Evolutionary conservation across 2,113 vertebrate genomes (phyloP), one percentile per base, ranked within the genome.

Genomic region (Formicarius rufipectus): DNA sequence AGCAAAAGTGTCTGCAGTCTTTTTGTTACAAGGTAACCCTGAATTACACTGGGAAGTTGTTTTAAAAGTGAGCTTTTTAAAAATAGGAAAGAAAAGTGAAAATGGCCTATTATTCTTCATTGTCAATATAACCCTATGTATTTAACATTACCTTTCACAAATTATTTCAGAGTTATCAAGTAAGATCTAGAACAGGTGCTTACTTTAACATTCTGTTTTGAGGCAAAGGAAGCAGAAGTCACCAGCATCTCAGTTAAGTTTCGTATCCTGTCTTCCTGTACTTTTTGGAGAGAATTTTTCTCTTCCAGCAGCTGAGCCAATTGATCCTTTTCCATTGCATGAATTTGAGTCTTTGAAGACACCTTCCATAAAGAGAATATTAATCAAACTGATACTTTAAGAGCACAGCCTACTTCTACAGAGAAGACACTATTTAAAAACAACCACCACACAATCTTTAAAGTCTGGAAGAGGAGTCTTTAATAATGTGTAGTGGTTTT

Each of bases 211-310:
- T 97, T 97, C 39, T 97, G 90, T 21, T 96, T 94, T 13, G 97
- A 95, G 18, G 91, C 83, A 82, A 97, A 97, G 22, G 98, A 98
- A 80, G 98, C 98, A 53, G 98, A 98, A 4, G 99, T 99, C 73
- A 99, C 99, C 11, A 99, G 95, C 89, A 99, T 98, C 42, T 98
- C 98, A 24, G 98, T 99, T 63, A 99, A 93, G 71, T 99, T 99
- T 44, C 85, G 97, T 94, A 99, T 99, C 56, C 98, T 94, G 60
- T 99, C 98, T 92, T 98, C 96, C 35, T 99, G 99, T 9, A 99
- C 98, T 95, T 98, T 98, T 96, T 99, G 99, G 72, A 99, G 99
- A 58, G 98, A 98, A 83, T 99, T 98, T 87, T 99, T 99, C 90
- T 99, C 99, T 78, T 99, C 98, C 44, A 99, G 91, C 37, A 99